Evolutionary conservation across 1,140 invertebrate species (phyloP), one percentile per base, ranked within the genome.

Genomic region (Heliconius congener): DNA sequence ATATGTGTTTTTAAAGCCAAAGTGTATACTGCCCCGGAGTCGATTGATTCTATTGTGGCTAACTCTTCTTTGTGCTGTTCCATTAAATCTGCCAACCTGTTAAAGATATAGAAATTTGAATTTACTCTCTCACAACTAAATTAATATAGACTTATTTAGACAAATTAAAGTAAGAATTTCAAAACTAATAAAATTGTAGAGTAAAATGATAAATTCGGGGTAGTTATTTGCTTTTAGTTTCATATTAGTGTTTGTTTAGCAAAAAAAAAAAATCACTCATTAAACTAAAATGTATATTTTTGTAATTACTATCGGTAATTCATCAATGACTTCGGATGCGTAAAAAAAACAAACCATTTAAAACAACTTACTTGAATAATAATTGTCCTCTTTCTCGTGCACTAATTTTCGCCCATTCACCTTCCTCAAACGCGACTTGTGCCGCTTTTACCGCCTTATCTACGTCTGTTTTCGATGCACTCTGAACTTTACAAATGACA

Each of bases 11-110:
- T 99, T 9, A 99, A 87, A 0, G 99, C 98, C 37, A 99, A 94
- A 0, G 99, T 99, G 91, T 99, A 99, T 0, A 99, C 98, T 1
- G 98, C 99, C 8, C 99, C 99, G 0, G 98, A 98, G 90, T 99
- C 99, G 8, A 99, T 95, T 1, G 96, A 97, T 89, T 99, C 98
- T 9, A 99, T 96, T 1, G 98, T 99, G 0, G 98, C 98, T 83
- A 99, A 94, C 88, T 99, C 98, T 91, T 99, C 98, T 93, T 98
- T 98, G 89, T 99, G 97, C 84, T 98, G 90, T 81, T 99, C 98
- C 98, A 99, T 99, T 46, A 99, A 91, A 87, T 99, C 98, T 6
- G 98, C 98, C 79, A 99, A 94, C 90, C 97, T 98, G 85, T 83
- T 82, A 77, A 81, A 77, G 71, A 9, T 5, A 60, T 60, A 27